phyloP scores from a whole-genome alignment of 2,113 vertebrate genomes.

The Syrmaticus mikado region DNA sequence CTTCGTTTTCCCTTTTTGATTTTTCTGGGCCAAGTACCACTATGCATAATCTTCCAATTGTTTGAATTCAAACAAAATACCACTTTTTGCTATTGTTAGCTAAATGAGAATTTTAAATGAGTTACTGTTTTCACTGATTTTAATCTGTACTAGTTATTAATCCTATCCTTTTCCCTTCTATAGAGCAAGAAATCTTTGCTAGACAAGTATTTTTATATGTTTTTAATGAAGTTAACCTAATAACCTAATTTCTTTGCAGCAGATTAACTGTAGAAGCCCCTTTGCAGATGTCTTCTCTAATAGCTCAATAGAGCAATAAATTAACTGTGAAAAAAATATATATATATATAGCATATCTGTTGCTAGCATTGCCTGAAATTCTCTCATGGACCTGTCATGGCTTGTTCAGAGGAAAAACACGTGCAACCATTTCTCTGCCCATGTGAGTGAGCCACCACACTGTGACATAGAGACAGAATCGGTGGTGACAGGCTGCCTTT shows the following conservation, averaged over 20 bases:
- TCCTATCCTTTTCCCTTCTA: background rate
- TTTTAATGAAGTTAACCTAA: background rate
- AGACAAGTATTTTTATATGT: background rate
- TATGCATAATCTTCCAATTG: slow-evolving; percentile 31
- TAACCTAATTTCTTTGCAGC: background rate
- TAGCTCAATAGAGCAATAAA: rapidly evolving
- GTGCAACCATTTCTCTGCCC: background rate
- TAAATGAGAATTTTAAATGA: slow-evolving; percentile 65
- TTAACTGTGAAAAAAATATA: background rate
- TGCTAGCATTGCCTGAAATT: background rate
- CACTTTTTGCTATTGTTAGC: background rate
- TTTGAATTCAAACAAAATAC: slow-evolving; percentile 51
- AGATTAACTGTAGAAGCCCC: background rate
- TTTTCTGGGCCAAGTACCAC: slow-evolving; percentile 7
- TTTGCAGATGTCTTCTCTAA: background rate
- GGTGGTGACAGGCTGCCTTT: background rate
- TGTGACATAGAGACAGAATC: background rate
- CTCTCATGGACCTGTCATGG: no score
- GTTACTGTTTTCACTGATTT: slow-evolving; percentile 25
- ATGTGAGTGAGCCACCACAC: background rate
- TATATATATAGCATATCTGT: no score
- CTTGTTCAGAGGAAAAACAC: background rate
- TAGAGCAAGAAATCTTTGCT: background rate
- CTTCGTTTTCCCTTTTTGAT: background rate
- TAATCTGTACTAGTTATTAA: background rate